Evolutionary conservation across 2,113 vertebrate genomes (phyloP).

Genomic region (Oncorhynchus nerka): DNA sequence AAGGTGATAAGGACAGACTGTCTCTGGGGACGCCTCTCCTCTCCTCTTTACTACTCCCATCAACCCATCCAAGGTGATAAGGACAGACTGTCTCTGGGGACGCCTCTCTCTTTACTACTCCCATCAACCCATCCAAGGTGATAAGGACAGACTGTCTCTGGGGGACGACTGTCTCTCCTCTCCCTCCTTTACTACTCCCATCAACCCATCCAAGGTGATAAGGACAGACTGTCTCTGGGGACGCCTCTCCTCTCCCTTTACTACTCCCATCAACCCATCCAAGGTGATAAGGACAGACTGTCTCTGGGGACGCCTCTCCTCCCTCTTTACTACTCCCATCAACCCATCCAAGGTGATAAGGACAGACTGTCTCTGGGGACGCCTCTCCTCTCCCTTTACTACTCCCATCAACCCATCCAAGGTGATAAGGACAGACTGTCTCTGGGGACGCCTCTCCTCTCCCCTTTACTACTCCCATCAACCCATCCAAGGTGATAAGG

Average conservation of each 20-base stretch:
- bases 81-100: constrained; percentile 20
- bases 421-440: constrained; percentile 35
- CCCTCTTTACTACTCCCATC: constrained; percentile 14
- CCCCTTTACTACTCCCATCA: constrained; percentile 16
- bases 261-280: constrained; percentile 8
- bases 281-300: constrained; percentile 34
- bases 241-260: constrained; percentile 6
- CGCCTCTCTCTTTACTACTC: constrained; percentile 4
- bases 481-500: constrained; percentile 26
- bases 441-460: background rate
- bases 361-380: too few relatives aligned
- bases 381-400: constrained; percentile 6
- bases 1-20: constrained; percentile 34
- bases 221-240: too few relatives aligned
- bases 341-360: constrained; percentile 26
- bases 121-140: constrained; percentile 24
- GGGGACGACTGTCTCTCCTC: background rate
- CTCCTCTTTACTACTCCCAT: constrained; percentile 11
- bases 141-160: constrained; percentile 30
- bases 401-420: constrained; percentile 10
- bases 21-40: background rate
- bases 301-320: background rate
- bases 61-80: constrained; percentile 25
- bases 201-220: constrained; percentile 25
- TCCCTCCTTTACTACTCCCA: constrained; percentile 11